These are phyloP conservation scores for Salvelinus namaycush DNA, from an alignment of 2,113 vertebrate species.

Conservation along the genomic window DNA sequence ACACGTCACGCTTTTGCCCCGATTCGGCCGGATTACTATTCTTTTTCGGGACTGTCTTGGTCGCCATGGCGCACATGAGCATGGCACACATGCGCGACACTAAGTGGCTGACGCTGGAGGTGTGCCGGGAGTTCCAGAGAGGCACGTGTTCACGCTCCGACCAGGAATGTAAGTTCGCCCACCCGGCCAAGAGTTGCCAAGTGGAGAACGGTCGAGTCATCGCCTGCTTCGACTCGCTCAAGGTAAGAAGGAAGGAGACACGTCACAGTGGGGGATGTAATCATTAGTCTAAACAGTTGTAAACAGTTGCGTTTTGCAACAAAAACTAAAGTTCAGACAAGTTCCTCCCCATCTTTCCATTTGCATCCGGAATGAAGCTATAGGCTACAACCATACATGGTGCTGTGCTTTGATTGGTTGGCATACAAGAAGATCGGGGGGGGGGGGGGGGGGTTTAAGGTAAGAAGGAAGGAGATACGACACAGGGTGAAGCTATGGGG, in stretches of 20 bases:
- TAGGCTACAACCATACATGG: no score
- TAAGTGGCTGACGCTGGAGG: slow-evolving; percentile 99
- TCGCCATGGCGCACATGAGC: slow-evolving; percentile 82
- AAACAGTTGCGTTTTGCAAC: no score
- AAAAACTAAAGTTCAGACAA: no score
- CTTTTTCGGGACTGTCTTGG: slow-evolving; percentile 16
- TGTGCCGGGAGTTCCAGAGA: slow-evolving; percentile 97
- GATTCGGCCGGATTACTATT: slow-evolving; percentile 33
- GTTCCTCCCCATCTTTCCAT: no score
- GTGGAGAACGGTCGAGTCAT: slow-evolving; percentile 98
- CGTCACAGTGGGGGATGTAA: no score
- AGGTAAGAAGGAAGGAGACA: slow-evolving; percentile 79
- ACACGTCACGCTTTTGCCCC: slow-evolving; percentile 13
- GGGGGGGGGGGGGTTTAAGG: slow-evolving; percentile 71
- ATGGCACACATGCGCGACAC: slow-evolving; percentile 94
- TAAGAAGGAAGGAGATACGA: slow-evolving; percentile 66
- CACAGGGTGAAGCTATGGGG: no score
- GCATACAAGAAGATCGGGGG: no score
- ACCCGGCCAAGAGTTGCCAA: slow-evolving; percentile 94
- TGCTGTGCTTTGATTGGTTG: no score
- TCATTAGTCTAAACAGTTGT: no score
- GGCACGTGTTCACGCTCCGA: slow-evolving; percentile 94
- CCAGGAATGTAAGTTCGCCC: slow-evolving; percentile 97
- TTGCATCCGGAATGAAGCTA: no score
- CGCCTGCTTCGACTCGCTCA: slow-evolving; percentile 98